phyloP scores from a whole-genome alignment of 37 sponge, comb jelly and placozoan species.

The Beroe forskalii region DNA sequence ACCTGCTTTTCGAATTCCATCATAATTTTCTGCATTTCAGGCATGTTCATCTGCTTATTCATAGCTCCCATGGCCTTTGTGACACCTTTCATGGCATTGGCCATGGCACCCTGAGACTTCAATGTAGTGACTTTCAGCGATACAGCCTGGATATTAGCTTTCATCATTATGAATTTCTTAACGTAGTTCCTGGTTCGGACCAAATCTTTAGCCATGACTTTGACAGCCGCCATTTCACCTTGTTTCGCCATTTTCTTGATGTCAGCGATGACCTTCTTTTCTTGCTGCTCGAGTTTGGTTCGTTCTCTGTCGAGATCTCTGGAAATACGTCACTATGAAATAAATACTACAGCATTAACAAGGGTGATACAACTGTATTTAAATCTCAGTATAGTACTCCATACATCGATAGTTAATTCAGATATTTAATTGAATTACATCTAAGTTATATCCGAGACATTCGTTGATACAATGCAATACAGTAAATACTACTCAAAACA shows the following conservation, averaged over 20 bases:
- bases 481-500: too few relatives aligned
- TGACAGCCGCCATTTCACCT: slow-evolving; percentile 84
- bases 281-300: slow-evolving; percentile 81
- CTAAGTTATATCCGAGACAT: too few relatives aligned
- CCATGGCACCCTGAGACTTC: slow-evolving; percentile 94
- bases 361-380: too few relatives aligned
- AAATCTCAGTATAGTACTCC: too few relatives aligned
- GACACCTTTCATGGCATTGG: slow-evolving; percentile 97
- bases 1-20: slow-evolving; percentile 92
- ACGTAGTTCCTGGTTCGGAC: slow-evolving; percentile 87
- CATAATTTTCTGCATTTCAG: slow-evolving; percentile 97
- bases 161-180: slow-evolving; percentile 96
- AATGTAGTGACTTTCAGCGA: slow-evolving; percentile 89
- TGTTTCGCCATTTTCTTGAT: slow-evolving; percentile 99
- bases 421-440: too few relatives aligned
- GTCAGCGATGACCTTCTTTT: slow-evolving; percentile 91
- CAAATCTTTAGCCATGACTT: slow-evolving; percentile 72
- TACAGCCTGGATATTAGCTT: slow-evolving; percentile 94
- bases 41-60: slow-evolving; percentile 89
- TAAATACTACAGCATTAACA: too few relatives aligned
- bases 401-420: too few relatives aligned
- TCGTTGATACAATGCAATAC: too few relatives aligned
- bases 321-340: too few relatives aligned
- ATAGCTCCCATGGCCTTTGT: slow-evolving; percentile 84
- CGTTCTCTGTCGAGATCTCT: slow-evolving; percentile 89